Percentiles rank a stretch among this genome's conserved stretches.
phyloP scores from a whole-genome alignment of 2,797 vertebrate genomes.

The Potorous gilbertii region DNA sequence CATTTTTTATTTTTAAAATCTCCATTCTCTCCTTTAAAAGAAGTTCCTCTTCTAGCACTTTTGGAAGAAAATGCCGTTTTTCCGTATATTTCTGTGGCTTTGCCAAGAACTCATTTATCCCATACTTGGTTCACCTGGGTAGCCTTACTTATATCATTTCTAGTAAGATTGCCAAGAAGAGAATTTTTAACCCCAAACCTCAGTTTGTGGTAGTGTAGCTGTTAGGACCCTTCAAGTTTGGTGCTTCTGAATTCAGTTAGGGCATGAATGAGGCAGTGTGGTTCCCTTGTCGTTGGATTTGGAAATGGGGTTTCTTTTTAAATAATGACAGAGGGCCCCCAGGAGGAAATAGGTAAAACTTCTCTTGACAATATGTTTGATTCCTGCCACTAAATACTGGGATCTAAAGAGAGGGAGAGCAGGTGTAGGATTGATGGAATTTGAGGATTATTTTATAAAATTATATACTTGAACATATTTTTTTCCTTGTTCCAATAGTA shows the following conservation, averaged over 20 bases:
- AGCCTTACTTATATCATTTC: background rate
- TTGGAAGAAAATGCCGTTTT: slow-evolving; percentile 36
- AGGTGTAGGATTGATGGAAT: background rate
- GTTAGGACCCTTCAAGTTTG: background rate
- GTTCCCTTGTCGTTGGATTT: slow-evolving; percentile 34
- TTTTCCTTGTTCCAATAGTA: background rate
- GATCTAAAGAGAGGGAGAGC: background rate
- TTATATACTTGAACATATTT: background rate
- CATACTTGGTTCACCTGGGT: background rate
- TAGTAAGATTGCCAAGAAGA: slow-evolving; percentile 1
- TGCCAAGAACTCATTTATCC: background rate
- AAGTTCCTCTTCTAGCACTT: background rate
- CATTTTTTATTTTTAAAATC: slow-evolving; percentile 53
- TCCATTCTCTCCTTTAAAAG: slow-evolving; percentile 13
- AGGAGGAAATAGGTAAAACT: slow-evolving; percentile 39
- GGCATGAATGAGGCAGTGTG: background rate
- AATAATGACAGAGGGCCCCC: background rate
- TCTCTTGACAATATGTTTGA: slow-evolving; percentile 14
- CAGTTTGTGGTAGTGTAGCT: slow-evolving; percentile 1
- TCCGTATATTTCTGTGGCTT: background rate
- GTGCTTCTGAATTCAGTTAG: slow-evolving; percentile 16
- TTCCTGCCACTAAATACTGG: background rate
- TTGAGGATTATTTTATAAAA: background rate
- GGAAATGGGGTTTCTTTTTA: slow-evolving; percentile 42
- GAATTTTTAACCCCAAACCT: slow-evolving; percentile 42